Evolutionary conservation across 2,797 vertebrate species (phyloP).

Genomic region (Onychomys arenicola): DNA sequence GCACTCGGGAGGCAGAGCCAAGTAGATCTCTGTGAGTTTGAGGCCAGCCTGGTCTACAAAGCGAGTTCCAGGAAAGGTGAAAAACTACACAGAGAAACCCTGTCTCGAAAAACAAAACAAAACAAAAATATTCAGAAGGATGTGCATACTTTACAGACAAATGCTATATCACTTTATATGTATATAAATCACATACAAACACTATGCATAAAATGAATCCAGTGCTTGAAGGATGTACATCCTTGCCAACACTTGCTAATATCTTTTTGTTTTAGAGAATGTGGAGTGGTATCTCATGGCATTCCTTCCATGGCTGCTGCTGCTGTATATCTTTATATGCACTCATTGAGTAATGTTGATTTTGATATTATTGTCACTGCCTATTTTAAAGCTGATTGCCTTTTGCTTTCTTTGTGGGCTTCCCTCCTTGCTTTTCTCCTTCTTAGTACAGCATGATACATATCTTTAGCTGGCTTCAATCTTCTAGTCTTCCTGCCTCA

Average conservation of each 20-base stretch:
- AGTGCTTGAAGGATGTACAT: background rate
- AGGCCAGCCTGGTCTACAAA: no score
- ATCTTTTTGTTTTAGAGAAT: background rate
- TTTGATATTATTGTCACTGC: background rate
- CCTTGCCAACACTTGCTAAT: background rate
- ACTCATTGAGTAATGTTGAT: background rate
- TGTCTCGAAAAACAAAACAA: no score
- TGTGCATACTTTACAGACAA: background rate
- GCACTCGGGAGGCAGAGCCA: no score
- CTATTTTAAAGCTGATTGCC: background rate
- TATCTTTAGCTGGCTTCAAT: background rate
- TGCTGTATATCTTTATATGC: background rate
- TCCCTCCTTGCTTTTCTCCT: background rate
- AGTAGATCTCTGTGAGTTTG: no score
- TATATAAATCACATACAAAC: background rate
- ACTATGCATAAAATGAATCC: background rate
- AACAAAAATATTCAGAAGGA: background rate
- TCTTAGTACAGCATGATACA: background rate
- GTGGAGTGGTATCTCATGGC: background rate
- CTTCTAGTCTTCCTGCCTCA: background rate
- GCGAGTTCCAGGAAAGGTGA: no score
- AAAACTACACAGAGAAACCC: no score
- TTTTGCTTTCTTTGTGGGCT: background rate
- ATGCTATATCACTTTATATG: background rate
- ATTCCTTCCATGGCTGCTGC: background rate